These are phyloP conservation scores for Anoncus sp. DNA, from an alignment of 2,888 invertebrate genomes.

Conservation along the genomic window DNA sequence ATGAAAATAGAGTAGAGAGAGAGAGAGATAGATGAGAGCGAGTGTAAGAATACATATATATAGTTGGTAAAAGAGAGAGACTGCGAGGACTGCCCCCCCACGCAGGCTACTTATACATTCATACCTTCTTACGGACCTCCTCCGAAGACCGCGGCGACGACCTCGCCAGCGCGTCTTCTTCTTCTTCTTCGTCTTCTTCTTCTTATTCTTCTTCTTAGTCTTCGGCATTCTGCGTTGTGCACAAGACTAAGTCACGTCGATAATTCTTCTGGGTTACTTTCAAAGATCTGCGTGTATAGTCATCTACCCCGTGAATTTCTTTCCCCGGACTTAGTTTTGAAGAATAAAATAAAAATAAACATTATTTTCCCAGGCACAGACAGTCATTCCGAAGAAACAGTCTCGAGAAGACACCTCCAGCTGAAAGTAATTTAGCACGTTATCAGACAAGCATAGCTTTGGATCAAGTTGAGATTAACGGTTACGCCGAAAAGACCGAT, in stretches of 20 bases:
- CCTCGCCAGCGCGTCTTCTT: conserved; percentile 57
- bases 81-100: conserved; percentile 60
- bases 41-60: conserved; percentile 56
- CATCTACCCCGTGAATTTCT: conserved; percentile 35
- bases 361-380: conserved; percentile 71
- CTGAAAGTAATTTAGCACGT: conserved; percentile 76
- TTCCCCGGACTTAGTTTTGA: conserved; percentile 31
- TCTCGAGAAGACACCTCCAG: conserved; percentile 74
- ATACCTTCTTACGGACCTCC: conserved; percentile 67
- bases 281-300: conserved; percentile 25
- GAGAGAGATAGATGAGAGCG: conserved; percentile 19
- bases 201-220: conserved; percentile 50
- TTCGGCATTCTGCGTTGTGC: conserved; percentile 54
- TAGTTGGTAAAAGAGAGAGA: conserved; percentile 51
- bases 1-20: conserved; percentile 56
- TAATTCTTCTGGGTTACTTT: conserved; percentile 57
- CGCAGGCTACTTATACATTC: conserved; percentile 71
- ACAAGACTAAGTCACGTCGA: conserved; percentile 52
- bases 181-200: conserved; percentile 57
- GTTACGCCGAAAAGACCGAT: conserved; percentile 51
- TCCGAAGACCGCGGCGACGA: conserved; percentile 64
- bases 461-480: conserved; percentile 76
- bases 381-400: conserved; percentile 77
- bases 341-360: background rate
- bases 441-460: conserved; percentile 79